Percentiles rank a stretch among this genome's conserved stretches.
These are phyloP conservation scores for Drosophila eohydei DNA, from an alignment of 2,888 invertebrate species.

Conservation along the genomic window DNA sequence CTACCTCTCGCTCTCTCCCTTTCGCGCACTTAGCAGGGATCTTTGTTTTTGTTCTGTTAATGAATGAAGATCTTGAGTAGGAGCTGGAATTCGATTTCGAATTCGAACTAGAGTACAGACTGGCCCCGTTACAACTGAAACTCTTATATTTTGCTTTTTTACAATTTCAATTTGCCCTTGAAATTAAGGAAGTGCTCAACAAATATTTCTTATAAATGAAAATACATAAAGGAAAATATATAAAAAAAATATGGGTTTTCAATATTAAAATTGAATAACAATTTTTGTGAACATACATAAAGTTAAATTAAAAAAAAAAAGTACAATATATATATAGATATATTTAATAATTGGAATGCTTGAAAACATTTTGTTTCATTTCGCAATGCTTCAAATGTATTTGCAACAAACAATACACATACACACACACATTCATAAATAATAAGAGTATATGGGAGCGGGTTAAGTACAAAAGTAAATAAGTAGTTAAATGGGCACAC, in stretches of 20 bases:
- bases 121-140: slow-evolving; percentile 37
- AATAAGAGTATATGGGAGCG: slow-evolving; percentile 49
- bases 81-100: slow-evolving; percentile 16
- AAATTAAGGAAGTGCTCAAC: slow-evolving; percentile 64
- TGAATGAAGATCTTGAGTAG: slow-evolving; percentile 21
- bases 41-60: slow-evolving; percentile 26
- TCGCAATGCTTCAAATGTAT: slow-evolving; percentile 30
- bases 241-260: slow-evolving; percentile 30
- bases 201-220: slow-evolving; percentile 30
- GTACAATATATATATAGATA: background rate
- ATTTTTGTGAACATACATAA: slow-evolving; percentile 59
- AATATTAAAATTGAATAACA: slow-evolving; percentile 59
- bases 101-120: slow-evolving; percentile 22
- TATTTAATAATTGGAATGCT: slow-evolving; percentile 18
- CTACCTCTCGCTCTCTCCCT: background rate
- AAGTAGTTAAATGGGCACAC: slow-evolving; percentile 34
- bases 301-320: slow-evolving; percentile 12
- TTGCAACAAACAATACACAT: slow-evolving; percentile 40
- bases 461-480: slow-evolving; percentile 40
- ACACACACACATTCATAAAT: slow-evolving; percentile 41
- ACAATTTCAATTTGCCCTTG: slow-evolving; percentile 48
- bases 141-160: slow-evolving; percentile 18
- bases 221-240: slow-evolving; percentile 15
- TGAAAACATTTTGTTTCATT: slow-evolving; percentile 1
- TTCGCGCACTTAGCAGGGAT: background rate